These are phyloP conservation scores for Notodonta ziczac DNA, from an alignment of 2,888 invertebrate species.

Conservation along the genomic window DNA sequence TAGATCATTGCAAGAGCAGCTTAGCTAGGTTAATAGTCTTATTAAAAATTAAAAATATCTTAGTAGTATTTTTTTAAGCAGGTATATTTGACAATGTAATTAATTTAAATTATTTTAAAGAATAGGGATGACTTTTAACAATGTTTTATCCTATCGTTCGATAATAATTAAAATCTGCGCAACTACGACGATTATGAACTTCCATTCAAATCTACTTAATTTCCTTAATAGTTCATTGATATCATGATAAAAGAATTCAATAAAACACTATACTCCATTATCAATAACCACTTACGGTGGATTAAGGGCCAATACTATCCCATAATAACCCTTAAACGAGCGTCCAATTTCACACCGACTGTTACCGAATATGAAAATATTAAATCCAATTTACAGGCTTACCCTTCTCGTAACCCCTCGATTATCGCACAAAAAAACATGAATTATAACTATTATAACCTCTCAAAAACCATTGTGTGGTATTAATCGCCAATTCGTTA, in stretches of 20 bases:
- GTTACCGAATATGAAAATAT: conserved; percentile 80
- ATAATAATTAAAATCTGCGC: too few relatives aligned
- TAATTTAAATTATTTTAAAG: too few relatives aligned
- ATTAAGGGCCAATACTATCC: conserved; percentile 72
- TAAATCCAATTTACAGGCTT: conserved; percentile 81
- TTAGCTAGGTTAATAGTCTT: too few relatives aligned
- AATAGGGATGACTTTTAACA: too few relatives aligned
- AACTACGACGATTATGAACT: too few relatives aligned
- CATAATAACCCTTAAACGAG: conserved; percentile 69
- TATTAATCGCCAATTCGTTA: conserved; percentile 73
- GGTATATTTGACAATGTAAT: too few relatives aligned
- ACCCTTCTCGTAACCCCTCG: conserved; percentile 69
- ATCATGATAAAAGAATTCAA: conserved; percentile 36
- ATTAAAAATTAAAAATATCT: too few relatives aligned
- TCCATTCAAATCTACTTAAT: neutral
- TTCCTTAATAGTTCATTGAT: neutral
- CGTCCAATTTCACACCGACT: conserved; percentile 83
- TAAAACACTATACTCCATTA: conserved; percentile 44
- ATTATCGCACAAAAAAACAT: conserved; percentile 73
- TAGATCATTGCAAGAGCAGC: too few relatives aligned
- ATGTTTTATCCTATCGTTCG: too few relatives aligned
- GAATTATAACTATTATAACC: conserved; percentile 81
- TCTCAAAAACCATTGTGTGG: conserved; percentile 70
- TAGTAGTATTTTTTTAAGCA: too few relatives aligned
- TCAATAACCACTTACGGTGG: conserved; percentile 53